Percentiles rank a stretch among this genome's conserved stretches.
These are phyloP conservation scores for Troides aeacus DNA, from an alignment of 2,888 invertebrate genomes.

Conservation along the genomic window DNA sequence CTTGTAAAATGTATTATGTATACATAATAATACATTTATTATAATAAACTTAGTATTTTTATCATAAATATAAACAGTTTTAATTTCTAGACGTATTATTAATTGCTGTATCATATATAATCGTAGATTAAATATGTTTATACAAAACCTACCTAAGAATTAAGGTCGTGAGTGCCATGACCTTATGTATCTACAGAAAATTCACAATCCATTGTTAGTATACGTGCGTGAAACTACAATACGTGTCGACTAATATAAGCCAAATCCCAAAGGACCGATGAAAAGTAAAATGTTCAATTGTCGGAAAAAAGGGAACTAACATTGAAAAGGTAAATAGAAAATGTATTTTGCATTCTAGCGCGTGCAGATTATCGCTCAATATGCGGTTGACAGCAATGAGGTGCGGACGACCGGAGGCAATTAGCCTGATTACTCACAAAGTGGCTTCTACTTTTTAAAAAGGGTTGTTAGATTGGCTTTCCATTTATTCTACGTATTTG, in stretches of 20 bases:
- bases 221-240: slow-evolving; percentile 66
- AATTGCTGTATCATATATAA: slow-evolving; percentile 28
- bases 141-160: slow-evolving; percentile 38
- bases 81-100: not conserved
- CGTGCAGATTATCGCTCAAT: slow-evolving; percentile 29
- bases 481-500: slow-evolving; percentile 18
- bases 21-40: too few species aligned
- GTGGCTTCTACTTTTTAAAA: slow-evolving; percentile 28
- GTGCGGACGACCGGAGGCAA: slow-evolving; percentile 30
- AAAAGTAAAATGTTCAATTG: slow-evolving; percentile 21
- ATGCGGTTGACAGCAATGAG: slow-evolving; percentile 29
- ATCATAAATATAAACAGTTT: not conserved
- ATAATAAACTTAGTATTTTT: too few species aligned
- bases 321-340: slow-evolving; percentile 27
- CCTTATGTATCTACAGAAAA: slow-evolving; percentile 64
- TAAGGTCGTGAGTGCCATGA: slow-evolving; percentile 57
- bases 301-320: slow-evolving; percentile 3
- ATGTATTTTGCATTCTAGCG: slow-evolving; percentile 23
- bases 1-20: not conserved
- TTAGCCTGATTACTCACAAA: slow-evolving; percentile 30
- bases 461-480: slow-evolving; percentile 24
- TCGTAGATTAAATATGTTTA: slow-evolving; percentile 52
- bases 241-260: slow-evolving; percentile 50
- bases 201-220: slow-evolving; percentile 58
- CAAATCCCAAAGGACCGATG: slow-evolving; percentile 50